phyloP scores from a whole-genome alignment of 2,797 vertebrate species.

The Fundulus diaphanus region DNA sequence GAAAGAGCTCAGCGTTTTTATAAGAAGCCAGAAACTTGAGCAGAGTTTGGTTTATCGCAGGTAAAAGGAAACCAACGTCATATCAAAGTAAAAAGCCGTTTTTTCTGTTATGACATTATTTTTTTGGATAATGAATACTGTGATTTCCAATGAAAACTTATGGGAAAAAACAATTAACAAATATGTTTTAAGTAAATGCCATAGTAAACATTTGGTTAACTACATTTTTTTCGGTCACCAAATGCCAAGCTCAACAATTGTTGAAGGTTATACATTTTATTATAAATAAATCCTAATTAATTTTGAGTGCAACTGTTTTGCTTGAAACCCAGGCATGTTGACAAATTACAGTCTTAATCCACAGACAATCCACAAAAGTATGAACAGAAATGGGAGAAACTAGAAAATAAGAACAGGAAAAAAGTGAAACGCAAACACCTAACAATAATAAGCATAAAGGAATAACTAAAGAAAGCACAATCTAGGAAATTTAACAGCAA shows the following conservation, averaged over 20 bases:
- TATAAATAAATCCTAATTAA: not conserved
- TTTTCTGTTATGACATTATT: not conserved
- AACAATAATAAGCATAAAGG: too few species aligned
- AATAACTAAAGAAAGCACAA: too few species aligned
- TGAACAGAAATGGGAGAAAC: too few species aligned
- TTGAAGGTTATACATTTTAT: not conserved
- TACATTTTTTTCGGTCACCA: not conserved
- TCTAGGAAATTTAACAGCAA: too few species aligned
- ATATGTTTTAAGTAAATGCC: not conserved
- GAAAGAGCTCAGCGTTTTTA: conserved; percentile 10
- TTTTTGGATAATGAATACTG: not conserved
- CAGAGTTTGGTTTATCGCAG: conserved; percentile 17
- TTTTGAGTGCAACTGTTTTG: not conserved
- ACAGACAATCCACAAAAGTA: too few species aligned
- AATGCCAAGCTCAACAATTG: not conserved
- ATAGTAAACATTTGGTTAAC: not conserved
- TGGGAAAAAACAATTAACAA: not conserved
- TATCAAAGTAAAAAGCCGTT: not conserved
- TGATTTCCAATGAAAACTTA: not conserved
- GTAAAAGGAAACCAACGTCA: not conserved
- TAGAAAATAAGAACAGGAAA: too few species aligned
- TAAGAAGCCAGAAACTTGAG: conserved; percentile 4
- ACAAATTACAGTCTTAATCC: not conserved
- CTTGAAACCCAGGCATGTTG: not conserved
- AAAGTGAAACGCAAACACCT: too few species aligned